Base-by-base conservation (phyloP, 2,113 vertebrate genomes). In the Herpetotheres cachinnans region DNA sequence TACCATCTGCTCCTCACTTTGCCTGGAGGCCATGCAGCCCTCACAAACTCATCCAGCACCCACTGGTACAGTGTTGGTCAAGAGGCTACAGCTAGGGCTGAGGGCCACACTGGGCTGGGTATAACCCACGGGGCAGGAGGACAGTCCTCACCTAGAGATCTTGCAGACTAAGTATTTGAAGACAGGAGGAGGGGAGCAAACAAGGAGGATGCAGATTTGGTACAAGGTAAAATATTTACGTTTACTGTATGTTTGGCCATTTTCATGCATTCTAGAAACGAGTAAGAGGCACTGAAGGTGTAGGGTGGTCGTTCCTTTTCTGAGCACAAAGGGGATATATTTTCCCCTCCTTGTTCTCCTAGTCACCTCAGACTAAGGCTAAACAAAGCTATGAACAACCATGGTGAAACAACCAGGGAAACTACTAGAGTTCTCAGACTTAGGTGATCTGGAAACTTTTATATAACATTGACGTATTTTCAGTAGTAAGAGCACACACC, bases 41-140 rank as follows among this genome's bases (percentile, higher is more conserved):
- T 84, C 29, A 34, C 19, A 63, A 76, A 47, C 9, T 32, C 59
- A 25, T 32, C 20, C 54, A 83, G 22, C 20, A 11, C 18, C 22
- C 40, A 7, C 9, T 1, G 15, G 26, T 14, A 14, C 0, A 4
- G 12, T 9, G 44, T 3, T 16, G 40, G 9, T n/a, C 52, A 13
- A 9, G 42, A 66, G 38, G 32, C 7, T 20, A 34, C 16, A 66
- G 42, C 1, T 27, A 7, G 49, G n/a, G 55, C 70, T 59, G 49
- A 66, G 44, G 20, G 11, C 29, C 38, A 6, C 1, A 3, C 40
- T n/a, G 36, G 29, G 22, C 73, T 86, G 42, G n/a, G 17, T 9
- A 13, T 5, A 47, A 74, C 9, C 22, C 65, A 54, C 0, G 0
- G n/a, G 63, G 38, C 11, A 54, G 55, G 21, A 62, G 52, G 32